These are phyloP conservation scores for Grammomys dolichurus DNA, from an alignment of 2,113 vertebrate species.

Conservation along the genomic window DNA sequence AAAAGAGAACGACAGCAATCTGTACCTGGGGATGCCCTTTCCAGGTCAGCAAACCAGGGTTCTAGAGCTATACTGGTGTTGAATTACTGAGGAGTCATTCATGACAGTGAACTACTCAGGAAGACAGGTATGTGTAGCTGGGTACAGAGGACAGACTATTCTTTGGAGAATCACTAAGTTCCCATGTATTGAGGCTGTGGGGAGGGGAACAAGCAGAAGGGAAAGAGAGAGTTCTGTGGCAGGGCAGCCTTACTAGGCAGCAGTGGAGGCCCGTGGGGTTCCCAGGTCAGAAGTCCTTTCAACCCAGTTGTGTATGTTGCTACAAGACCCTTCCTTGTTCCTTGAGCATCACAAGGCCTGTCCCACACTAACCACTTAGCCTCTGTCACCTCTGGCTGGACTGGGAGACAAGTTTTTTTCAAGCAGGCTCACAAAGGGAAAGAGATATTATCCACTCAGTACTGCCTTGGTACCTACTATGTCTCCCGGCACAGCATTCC, in stretches of 20 bases:
- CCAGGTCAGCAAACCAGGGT: background rate
- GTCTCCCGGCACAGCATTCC: rapidly evolving
- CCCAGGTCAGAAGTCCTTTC: background rate
- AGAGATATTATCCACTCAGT: rapidly evolving
- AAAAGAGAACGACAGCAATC: background rate
- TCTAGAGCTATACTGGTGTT: background rate
- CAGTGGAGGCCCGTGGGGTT: background rate
- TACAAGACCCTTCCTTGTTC: background rate
- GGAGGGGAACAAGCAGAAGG: rapidly evolving
- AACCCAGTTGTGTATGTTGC: rapidly evolving
- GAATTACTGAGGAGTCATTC: background rate
- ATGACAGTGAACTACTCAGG: background rate
- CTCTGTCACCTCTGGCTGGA: background rate
- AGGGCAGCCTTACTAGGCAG: background rate
- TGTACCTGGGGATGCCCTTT: background rate
- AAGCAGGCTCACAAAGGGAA: rapidly evolving
- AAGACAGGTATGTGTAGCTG: background rate
- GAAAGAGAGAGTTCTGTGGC: background rate
- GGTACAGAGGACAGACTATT: no score
- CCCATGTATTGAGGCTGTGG: no score
- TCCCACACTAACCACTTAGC: background rate
- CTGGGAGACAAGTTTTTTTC: background rate
- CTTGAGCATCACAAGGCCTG: background rate
- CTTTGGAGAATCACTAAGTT: no score
- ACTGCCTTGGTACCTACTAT: rapidly evolving